A percentile compares a stretch with the other conserved stretches of the same genome.
Evolutionary conservation across 2,113 vertebrate species (phyloP).

Genomic region (Pogonocichla stellata): DNA sequence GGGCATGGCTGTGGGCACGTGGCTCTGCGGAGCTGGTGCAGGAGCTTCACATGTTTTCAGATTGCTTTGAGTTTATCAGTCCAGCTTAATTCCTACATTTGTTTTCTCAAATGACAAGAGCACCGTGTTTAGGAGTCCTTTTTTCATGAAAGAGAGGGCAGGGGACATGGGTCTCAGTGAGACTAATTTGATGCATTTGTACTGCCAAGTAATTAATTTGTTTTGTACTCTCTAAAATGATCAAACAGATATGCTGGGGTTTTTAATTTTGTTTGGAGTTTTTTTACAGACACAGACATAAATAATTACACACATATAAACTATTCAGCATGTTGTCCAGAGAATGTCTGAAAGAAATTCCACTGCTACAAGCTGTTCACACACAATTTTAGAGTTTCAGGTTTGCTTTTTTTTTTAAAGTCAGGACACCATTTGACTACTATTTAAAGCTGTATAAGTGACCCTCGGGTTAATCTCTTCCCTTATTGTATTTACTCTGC

Average conservation of each 20-base stretch:
- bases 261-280: neutral
- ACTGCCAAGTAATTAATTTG: neutral
- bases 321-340: neutral
- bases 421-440: neutral
- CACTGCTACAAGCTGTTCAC: neutral
- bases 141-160: neutral
- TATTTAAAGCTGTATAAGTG: neutral
- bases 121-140: neutral
- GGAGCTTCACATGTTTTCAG: neutral
- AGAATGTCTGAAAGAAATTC: neutral
- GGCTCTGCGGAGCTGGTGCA: neutral
- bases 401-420: neutral
- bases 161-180: neutral
- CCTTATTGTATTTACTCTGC: neutral
- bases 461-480: neutral
- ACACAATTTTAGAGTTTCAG: neutral
- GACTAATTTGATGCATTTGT: neutral
- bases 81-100: neutral
- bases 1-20: fast-evolving
- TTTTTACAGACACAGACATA: neutral
- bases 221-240: neutral
- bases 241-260: neutral
- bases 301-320: neutral
- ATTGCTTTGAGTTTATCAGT: neutral
- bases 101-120: neutral